Percentiles rank a stretch among this genome's conserved stretches.
phyloP scores from a whole-genome alignment of 2,888 invertebrate species.

The Miltochrista miniata region DNA sequence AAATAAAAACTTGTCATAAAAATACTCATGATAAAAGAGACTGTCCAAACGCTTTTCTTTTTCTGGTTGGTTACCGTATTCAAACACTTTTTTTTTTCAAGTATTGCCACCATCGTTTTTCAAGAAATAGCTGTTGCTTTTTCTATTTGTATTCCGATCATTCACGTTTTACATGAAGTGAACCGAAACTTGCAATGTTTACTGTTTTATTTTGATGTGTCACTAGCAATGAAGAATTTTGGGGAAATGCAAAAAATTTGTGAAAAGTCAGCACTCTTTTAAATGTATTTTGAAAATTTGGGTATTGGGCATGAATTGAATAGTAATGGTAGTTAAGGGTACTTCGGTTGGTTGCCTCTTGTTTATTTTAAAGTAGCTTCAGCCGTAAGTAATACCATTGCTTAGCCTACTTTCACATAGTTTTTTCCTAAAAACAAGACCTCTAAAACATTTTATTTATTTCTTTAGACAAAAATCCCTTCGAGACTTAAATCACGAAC shows the following conservation, averaged over 20 bases:
- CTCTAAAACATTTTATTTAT: not conserved
- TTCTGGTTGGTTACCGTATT: not conserved
- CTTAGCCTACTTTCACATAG: too few relatives aligned
- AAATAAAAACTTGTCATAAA: too few relatives aligned
- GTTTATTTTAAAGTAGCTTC: too few relatives aligned
- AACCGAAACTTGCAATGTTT: constrained; percentile 9
- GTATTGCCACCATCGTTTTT: constrained; percentile 6
- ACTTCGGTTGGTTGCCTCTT: too few relatives aligned
- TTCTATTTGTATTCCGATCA: constrained; percentile 24
- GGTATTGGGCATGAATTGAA: too few relatives aligned
- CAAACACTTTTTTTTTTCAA: not conserved
- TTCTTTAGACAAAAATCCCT: not conserved
- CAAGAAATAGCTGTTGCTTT: constrained; percentile 12
- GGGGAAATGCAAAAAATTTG: too few relatives aligned
- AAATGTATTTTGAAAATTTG: too few relatives aligned
- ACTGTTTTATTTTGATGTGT: constrained; percentile 10
- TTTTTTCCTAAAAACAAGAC: not conserved
- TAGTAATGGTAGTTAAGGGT: too few relatives aligned
- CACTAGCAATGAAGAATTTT: not conserved
- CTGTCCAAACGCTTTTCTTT: not conserved
- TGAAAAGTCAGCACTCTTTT: too few relatives aligned
- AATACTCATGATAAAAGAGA: too few relatives aligned
- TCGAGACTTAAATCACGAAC: not conserved
- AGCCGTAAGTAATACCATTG: too few relatives aligned
- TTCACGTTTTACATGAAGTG: constrained; percentile 14